Conservation (phyloP, 64 coral and sea anemone genomes). For the Stichodactyla mertensii region DNA sequence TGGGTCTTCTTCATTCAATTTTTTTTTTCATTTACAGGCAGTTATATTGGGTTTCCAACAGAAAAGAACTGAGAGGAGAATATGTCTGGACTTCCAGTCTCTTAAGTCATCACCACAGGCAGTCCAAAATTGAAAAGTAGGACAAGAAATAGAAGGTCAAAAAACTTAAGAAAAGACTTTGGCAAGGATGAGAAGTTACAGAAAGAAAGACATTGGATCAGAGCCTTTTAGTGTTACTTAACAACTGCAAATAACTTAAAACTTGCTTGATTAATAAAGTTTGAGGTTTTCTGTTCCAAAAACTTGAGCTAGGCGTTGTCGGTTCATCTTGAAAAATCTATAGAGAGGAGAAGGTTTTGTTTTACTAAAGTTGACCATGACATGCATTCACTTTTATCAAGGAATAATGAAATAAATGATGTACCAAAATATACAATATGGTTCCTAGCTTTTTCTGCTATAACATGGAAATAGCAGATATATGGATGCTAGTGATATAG, state of each 20-base stretch:
- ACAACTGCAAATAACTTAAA: not conserved
- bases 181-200: not conserved
- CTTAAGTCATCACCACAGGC: not conserved
- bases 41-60: not conserved
- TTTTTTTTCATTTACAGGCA: too few species aligned
- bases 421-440: too few species aligned
- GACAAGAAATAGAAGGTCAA: not conserved
- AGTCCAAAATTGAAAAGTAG: not conserved
- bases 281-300: conserved; percentile 8
- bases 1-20: too few species aligned
- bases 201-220: not conserved
- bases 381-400: too few species aligned
- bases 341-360: not conserved
- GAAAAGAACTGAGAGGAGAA: not conserved
- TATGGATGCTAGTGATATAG: too few species aligned
- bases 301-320: not conserved
- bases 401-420: too few species aligned
- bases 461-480: too few species aligned
- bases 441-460: too few species aligned
- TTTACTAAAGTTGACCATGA: too few species aligned
- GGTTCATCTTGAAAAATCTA: conserved; percentile 9
- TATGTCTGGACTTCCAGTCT: not conserved
- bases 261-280: not conserved
- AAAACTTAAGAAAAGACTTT: not conserved
- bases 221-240: not conserved